Evolutionary conservation across 1,140 invertebrate species (phyloP), one percentile per base, ranked within the genome.

Genomic region (Calycopis cecrops): DNA sequence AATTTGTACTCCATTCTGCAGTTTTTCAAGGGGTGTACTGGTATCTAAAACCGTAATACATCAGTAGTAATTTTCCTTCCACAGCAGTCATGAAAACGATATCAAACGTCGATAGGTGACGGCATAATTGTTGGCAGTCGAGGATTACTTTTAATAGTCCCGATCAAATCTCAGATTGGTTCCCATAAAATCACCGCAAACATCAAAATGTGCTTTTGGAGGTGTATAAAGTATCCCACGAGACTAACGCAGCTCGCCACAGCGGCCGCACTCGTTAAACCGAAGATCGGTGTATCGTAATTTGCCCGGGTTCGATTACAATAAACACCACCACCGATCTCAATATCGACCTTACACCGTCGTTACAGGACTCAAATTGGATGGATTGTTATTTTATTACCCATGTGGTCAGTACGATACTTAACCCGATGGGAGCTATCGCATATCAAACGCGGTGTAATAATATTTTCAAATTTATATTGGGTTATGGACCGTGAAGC

Each of bases 251-350:
- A 58, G 65, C 68, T 73, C 73, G 78, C 80, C 73, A 73, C 74
- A 78, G 74, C 76, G 74, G 77, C 76, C 61, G 53, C 50, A 55
- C 53, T 63, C 66, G 58, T 70, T 75, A 77, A 85, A 73, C 66
- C 67, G 67, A 68, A 67, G 65, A 81, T 75, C 76, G 70, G 67
- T 65, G 53, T 74, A 66, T 49, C 38, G 21, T 57, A 62, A 59
- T 59, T 56, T 49, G 34, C 52, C 33, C 48, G 35, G 53, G 38
- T 55, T 62, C 56, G 55, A 62, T 62, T 62, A 58, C 56, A 52
- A 33, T 11, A 47, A 54, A 53, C 34, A 64, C 61, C 53, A 60
- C 55, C 14, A 44, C 40, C 40, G 9, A 44, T 44, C 40, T 54
- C 57, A 60, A 66, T 65, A 66, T 63, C 65, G 60, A 63, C 48